Evolutionary conservation across 2,113 vertebrate species (phyloP).

Genomic region (Petromus typicus): DNA sequence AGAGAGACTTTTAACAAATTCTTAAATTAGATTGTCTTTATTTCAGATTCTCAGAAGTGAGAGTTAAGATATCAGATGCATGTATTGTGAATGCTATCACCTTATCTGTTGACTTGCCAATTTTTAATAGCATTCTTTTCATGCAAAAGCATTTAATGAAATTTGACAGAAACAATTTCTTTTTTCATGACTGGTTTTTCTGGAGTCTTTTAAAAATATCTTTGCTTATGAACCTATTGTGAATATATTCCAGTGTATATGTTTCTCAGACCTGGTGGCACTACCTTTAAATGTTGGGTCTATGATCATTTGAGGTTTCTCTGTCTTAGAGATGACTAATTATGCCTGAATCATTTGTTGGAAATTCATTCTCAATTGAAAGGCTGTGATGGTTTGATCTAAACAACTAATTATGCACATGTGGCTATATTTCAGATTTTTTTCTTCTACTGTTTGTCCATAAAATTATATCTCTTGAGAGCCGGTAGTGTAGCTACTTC

Average conservation of each 20-base stretch:
- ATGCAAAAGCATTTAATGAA: not conserved
- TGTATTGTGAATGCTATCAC: not conserved
- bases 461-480: not conserved
- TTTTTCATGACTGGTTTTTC: not conserved
- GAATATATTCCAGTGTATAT: not conserved
- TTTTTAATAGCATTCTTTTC: not conserved
- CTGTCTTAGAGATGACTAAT: not conserved
- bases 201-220: not conserved
- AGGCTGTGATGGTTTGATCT: not conserved
- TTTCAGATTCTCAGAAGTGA: not conserved
- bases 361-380: not conserved
- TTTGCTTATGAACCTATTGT: not conserved
- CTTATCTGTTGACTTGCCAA: not conserved
- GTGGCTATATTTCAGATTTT: not conserved
- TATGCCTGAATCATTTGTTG: not conserved
- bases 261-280: not conserved
- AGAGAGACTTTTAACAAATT: not conserved
- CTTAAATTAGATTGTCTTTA: not conserved
- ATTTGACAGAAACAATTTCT: not conserved
- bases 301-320: not conserved
- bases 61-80: not conserved
- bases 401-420: not conserved
- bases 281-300: not conserved
- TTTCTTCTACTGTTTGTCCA: not conserved
- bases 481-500: not conserved